phyloP scores from a whole-genome alignment of 2,113 vertebrate species.

The Rutilus rutilus region DNA sequence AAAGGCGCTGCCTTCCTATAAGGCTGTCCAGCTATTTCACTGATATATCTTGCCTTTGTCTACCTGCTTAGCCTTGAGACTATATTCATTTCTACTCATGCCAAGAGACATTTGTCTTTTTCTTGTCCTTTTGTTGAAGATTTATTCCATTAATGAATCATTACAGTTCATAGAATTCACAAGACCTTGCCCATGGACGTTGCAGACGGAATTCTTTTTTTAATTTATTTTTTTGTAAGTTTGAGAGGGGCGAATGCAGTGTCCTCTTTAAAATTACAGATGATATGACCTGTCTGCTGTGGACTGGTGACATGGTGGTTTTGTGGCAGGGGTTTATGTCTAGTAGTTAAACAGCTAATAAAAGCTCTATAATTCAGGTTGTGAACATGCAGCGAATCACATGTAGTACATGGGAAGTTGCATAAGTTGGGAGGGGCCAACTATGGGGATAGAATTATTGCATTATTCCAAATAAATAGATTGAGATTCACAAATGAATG shows the following conservation, averaged over 20 bases:
- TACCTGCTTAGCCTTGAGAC: slow-evolving; percentile 49
- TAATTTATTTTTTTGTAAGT: slow-evolving; percentile 10
- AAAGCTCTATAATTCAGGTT: neutral
- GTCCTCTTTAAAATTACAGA: neutral
- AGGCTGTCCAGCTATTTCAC: neutral
- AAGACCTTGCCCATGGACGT: slow-evolving; percentile 48
- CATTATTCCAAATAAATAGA: too few relatives aligned
- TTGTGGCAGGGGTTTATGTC: slow-evolving; percentile 12
- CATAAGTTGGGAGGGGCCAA: neutral
- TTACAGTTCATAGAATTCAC: slow-evolving; percentile 42
- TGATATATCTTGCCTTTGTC: slow-evolving; percentile 41
- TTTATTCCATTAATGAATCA: slow-evolving; percentile 60
- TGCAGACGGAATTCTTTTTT: slow-evolving; percentile 10
- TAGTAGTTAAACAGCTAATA: slow-evolving; percentile 17
- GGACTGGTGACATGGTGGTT: neutral
- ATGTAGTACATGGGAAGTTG: neutral
- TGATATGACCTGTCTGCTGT: slow-evolving; percentile 22
- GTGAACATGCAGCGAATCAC: neutral
- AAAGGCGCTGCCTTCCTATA: neutral
- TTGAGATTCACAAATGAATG: too few relatives aligned
- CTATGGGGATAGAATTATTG: too few relatives aligned
- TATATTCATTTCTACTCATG: slow-evolving; percentile 46
- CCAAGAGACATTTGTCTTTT: slow-evolving; percentile 54
- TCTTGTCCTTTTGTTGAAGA: slow-evolving; percentile 56
- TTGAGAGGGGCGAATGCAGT: slow-evolving; percentile 16